Evolutionary conservation across 1,140 invertebrate species (phyloP).

Genomic region (Drosophila ohnishii): DNA sequence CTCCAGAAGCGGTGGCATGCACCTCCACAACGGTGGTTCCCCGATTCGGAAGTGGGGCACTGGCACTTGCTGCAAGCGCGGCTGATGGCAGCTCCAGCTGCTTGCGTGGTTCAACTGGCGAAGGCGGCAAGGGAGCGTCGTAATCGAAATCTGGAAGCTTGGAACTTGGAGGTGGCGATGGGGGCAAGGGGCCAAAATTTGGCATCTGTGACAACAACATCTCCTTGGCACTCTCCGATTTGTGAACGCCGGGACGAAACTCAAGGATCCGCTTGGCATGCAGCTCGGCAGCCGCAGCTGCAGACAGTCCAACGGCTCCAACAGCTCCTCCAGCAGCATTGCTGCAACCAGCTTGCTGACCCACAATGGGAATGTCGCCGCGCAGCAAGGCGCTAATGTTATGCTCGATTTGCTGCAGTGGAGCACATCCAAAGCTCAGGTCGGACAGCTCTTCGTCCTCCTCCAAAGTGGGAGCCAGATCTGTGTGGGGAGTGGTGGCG

Average conservation of each 20-base stretch:
- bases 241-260: constrained; percentile 85
- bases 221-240: constrained; percentile 88
- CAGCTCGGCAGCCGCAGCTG: constrained; percentile 59
- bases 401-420: constrained; percentile 87
- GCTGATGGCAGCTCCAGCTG: constrained; percentile 86
- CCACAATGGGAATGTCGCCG: constrained; percentile 83
- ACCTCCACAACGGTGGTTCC: constrained; percentile 71
- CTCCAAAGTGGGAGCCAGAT: constrained; percentile 85
- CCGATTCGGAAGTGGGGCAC: constrained; percentile 41
- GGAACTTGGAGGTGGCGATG: constrained; percentile 76
- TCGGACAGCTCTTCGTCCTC: constrained; percentile 86
- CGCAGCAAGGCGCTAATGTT: constrained; percentile 86
- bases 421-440: constrained; percentile 74
- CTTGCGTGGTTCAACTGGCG: constrained; percentile 84
- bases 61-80: constrained; percentile 86
- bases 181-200: constrained; percentile 81
- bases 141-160: constrained; percentile 78
- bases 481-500: constrained; percentile 82
- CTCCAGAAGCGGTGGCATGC: constrained; percentile 69
- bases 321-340: constrained; percentile 18
- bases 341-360: constrained; percentile 39
- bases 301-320: constrained; percentile 11
- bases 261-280: constrained; percentile 76
- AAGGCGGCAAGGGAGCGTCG: constrained; percentile 90
- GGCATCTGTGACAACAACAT: constrained; percentile 85